Percentiles rank a stretch among this genome's conserved stretches.
Evolutionary conservation across 1,140 invertebrate species (phyloP).

Genomic region (Zaprionus ghesquierei): DNA sequence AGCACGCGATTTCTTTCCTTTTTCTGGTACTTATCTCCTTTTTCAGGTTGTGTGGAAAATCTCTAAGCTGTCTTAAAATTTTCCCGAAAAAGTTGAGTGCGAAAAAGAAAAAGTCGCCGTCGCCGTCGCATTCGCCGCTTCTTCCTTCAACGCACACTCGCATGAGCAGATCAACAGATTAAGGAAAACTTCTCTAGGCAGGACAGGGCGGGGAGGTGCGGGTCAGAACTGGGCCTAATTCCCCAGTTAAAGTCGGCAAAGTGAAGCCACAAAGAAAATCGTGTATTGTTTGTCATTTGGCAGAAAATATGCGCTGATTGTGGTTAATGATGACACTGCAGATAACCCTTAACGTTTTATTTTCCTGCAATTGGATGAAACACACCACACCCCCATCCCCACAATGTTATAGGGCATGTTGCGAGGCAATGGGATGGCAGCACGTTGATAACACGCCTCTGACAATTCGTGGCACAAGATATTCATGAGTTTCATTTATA

Average conservation of each 20-base stretch:
- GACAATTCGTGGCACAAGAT: not conserved
- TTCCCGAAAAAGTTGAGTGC: constrained; percentile 47
- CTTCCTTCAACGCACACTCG: constrained; percentile 41
- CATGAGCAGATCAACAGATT: constrained; percentile 76
- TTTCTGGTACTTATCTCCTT: constrained; percentile 24
- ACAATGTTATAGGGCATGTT: not conserved
- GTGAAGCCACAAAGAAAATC: constrained; percentile 51
- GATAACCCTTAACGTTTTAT: constrained; percentile 47
- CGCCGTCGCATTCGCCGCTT: too few relatives aligned
- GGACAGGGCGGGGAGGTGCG: too few relatives aligned
- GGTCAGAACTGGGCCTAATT: constrained; percentile 9
- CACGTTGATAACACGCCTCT: not conserved
- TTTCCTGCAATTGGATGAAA: constrained; percentile 14
- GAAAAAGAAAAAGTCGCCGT: constrained; percentile 40
- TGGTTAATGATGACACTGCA: constrained; percentile 72
- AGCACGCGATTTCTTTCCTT: not conserved
- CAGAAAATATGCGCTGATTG: constrained; percentile 66
- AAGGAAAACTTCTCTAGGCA: constrained; percentile 60
- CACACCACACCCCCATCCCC: too few relatives aligned
- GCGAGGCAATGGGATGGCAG: not conserved
- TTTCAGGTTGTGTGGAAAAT: constrained; percentile 63
- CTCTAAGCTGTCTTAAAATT: constrained; percentile 74
- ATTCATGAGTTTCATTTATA: constrained; percentile 14
- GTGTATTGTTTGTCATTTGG: constrained; percentile 67
- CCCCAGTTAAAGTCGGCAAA: constrained; percentile 13